Conservation (phyloP, 2,113 vertebrate species). For the Sylvia atricapilla region DNA sequence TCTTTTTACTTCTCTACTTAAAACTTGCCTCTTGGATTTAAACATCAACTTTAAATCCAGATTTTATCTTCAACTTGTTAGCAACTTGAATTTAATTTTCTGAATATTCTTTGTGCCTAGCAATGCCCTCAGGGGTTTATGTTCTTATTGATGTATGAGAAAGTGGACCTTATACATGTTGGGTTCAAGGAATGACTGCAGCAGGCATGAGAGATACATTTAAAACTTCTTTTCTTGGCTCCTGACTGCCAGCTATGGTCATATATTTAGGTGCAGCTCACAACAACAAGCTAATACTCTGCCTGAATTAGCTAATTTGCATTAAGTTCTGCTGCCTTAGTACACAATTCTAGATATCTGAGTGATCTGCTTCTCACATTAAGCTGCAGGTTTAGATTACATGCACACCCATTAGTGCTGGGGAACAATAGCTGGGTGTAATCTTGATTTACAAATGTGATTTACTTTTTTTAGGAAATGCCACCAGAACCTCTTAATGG, state of each 20-base stretch:
- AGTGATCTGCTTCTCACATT: background rate
- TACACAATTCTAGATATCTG: background rate
- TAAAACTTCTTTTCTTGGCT: background rate
- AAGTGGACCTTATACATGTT: accelerated
- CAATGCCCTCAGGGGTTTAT: background rate
- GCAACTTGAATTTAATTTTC: background rate
- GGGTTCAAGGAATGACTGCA: background rate
- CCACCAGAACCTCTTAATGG: constrained; percentile 74
- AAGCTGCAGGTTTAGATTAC: background rate
- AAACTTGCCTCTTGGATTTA: background rate
- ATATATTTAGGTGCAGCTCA: background rate
- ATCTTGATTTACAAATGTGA: background rate
- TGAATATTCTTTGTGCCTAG: background rate
- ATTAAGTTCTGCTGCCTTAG: background rate
- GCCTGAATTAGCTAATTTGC: background rate
- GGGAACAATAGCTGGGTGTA: background rate
- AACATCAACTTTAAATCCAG: background rate
- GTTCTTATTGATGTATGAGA: background rate
- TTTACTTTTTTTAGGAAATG: constrained; percentile 47
- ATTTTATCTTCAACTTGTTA: background rate
- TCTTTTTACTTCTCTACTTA: background rate
- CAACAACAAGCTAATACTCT: background rate
- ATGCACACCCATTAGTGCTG: background rate
- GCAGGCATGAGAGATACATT: background rate
- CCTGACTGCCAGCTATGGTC: background rate